Evolutionary conservation across 2,888 invertebrate species (phyloP).

Genomic region (Drosophila quinaria): DNA sequence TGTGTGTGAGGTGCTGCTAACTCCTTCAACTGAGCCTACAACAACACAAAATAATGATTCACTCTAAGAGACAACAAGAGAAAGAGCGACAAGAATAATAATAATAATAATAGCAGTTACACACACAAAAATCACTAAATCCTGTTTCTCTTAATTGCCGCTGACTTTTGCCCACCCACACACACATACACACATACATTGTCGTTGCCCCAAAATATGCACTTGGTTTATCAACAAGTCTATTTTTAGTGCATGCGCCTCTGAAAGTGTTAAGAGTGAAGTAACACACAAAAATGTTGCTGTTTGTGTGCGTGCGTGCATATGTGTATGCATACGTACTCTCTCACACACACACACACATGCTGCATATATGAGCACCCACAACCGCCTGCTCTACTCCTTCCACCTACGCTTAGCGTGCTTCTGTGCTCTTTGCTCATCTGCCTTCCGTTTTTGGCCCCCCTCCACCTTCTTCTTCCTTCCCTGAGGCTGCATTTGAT

Average conservation of each 20-base stretch:
- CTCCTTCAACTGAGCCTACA: slow-evolving; percentile 26
- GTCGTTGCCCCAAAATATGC: slow-evolving; percentile 55
- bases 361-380: slow-evolving; percentile 4
- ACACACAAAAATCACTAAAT: slow-evolving; percentile 34
- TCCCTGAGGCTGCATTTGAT: slow-evolving; percentile 45
- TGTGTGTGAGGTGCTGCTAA: slow-evolving; percentile 18
- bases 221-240: slow-evolving; percentile 81
- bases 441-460: slow-evolving; percentile 5
- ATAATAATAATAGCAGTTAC: slow-evolving; percentile 26
- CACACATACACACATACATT: slow-evolving; percentile 1
- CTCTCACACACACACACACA: neutral
- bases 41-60: slow-evolving; percentile 28
- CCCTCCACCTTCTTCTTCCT: neutral
- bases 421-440: slow-evolving; percentile 1
- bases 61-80: slow-evolving; percentile 18
- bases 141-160: slow-evolving; percentile 43
- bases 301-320: slow-evolving; percentile 10
- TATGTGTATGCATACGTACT: slow-evolving; percentile 1
- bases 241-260: slow-evolving; percentile 74
- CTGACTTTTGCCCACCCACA: slow-evolving; percentile 36
- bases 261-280: slow-evolving; percentile 59
- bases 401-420: neutral
- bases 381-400: neutral
- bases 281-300: slow-evolving; percentile 39
- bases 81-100: slow-evolving; percentile 11